Base-by-base conservation (phyloP, 2,888 invertebrate genomes). In the Apamea monoglypha region DNA sequence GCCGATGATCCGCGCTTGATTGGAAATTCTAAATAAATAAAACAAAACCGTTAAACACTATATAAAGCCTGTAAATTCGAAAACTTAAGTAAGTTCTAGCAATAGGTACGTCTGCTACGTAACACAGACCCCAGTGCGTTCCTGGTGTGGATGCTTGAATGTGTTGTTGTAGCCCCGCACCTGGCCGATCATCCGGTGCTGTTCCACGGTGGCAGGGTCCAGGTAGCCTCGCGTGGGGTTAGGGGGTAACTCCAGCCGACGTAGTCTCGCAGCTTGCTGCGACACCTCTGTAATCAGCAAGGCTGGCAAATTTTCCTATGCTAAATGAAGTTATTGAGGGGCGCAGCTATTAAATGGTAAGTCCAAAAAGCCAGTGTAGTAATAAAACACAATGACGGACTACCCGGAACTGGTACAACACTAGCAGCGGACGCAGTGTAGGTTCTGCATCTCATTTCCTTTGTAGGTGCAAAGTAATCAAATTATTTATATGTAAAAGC, bases 181-280 rank as follows among this genome's bases (percentile, higher is more conserved):
- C 83, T 94, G 93, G 3, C 94, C 94, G 5, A 96, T 91, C 95
- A 95, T 96, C 61, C 93, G 92, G 78, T 94, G 96, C 82, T 96
- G 96, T 82, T 96, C 96, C 18, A 94, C 89, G 0, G 93, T 92
- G 66, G 94, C 95, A 0, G 95, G 94, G 89, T 96, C 96, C 50
- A 95, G 80, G 83, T 95, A 96, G 0, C 94, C 93, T 0, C 94
- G 93, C 7, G 91, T 91, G 2, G 95, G 94, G 80, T 93, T 93
- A 36, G 86, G 89, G 0, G 92, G 91, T 61, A 92, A 75, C 82
- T 95, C 95, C 5, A 94, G 68, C 61, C 94, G 91, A 18, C 93
- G 93, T 67, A 94, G 77, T 74, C 95, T 91, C 68, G 93, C 87
- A 44, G 93, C 89, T 86, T 93, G 93, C 85, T 92, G 94, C 53